Percentiles rank a stretch among this genome's conserved stretches.
Conservation (phyloP, 1,140 invertebrate species). For the Drosophila repletoides region DNA sequence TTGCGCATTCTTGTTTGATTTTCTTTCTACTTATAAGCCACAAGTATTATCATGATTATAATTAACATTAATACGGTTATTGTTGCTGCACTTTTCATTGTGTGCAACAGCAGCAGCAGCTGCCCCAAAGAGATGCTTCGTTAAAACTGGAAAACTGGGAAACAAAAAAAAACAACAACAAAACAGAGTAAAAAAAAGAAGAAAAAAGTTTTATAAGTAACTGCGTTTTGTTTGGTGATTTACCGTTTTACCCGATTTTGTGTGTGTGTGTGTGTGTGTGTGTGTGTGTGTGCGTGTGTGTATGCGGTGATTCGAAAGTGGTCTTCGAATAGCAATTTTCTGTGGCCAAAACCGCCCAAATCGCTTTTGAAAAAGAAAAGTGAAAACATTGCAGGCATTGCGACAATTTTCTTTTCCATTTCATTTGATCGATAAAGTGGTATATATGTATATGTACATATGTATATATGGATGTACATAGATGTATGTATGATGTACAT, state of each 20-base stretch:
- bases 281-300: conserved; percentile 8
- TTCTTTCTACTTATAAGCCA: too few relatives aligned
- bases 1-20: too few relatives aligned
- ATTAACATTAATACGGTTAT: conserved; percentile 49
- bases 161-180: not conserved
- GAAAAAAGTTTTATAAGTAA: conserved; percentile 28
- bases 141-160: conserved; percentile 21
- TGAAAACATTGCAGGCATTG: conserved; percentile 63
- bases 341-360: conserved; percentile 28
- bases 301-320: conserved; percentile 62
- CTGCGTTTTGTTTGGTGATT: conserved; percentile 55
- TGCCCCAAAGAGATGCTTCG: conserved; percentile 13
- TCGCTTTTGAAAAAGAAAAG: conserved; percentile 53
- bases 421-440: conserved; percentile 50
- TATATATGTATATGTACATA: too few relatives aligned
- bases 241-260: conserved; percentile 49
- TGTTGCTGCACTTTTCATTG: conserved; percentile 43
- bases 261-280: conserved; percentile 10
- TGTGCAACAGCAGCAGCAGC: too few relatives aligned
- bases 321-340: conserved; percentile 33
- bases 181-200: not conserved
- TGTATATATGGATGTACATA: too few relatives aligned
- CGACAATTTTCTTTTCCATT: conserved; percentile 60
- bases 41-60: conserved; percentile 39
- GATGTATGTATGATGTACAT: too few relatives aligned